Base-by-base conservation (phyloP, 1,140 invertebrate species). In the Penaeus indicus region DNA sequence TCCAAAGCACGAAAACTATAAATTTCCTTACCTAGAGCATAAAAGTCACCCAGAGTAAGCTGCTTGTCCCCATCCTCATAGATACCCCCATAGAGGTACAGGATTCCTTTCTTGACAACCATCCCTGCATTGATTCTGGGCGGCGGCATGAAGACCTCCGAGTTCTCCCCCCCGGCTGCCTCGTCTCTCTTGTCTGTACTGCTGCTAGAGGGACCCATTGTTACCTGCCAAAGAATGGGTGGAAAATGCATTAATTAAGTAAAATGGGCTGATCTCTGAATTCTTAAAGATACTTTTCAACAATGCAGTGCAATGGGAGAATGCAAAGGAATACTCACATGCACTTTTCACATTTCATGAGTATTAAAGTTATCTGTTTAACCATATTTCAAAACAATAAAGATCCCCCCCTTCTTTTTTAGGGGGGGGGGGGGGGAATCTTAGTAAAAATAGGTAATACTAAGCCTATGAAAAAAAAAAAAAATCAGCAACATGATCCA, bases 21-120 rank as follows among this genome's bases (percentile, higher is more conserved):
- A 25, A 18, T 72, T 75, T 61, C 21, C 87, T 84, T 78, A 88
- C 87, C 87, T 32, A 88, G 38, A 18, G 87, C 18, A 67, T 88
- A 88, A 60, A 88, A 88, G 93, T 98, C 97, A 86, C 94, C 95
- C 0, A 97, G 94, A 4, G 97, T 98, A 84, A 96, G 94, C 92
- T 98, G 96, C 91, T 95, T 96, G 78, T 97, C 95, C 16, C 95
- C 96, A 86, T 96, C 95, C 93, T 98, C 97, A 91, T 95, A 95
- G 89, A 97, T 94, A 3, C 98, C 98, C 11, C 97, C 97, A 93
- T 97, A 98, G 47, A 99, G 92, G 92, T 96, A 98, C 0, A 99
- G 93, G 19, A 94, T 92, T 32, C 96, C 96, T 90, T 96, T 94
- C 91, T 97, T 97, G 7, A 97, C 94, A 16, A 95, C 95, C 90